Conservation (phyloP, 1,140 invertebrate genomes). For the Trichonephila inaurata region DNA sequence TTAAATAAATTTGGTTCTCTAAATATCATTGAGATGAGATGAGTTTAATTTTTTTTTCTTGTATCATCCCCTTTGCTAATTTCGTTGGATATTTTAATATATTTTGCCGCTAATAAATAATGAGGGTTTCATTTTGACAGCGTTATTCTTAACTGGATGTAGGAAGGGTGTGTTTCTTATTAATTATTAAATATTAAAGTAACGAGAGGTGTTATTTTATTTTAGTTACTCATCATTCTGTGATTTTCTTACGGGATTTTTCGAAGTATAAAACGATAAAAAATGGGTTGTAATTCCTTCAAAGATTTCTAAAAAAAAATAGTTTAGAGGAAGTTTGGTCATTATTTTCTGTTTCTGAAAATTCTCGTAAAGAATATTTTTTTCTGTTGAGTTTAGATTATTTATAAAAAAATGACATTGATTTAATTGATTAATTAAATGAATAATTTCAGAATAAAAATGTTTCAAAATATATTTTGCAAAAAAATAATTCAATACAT, state of each 20-base stretch:
- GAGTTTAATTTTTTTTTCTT: not conserved
- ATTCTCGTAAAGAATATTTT: too few relatives aligned
- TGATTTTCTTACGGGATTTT: not conserved
- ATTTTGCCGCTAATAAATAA: conserved; percentile 29
- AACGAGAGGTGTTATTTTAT: not conserved
- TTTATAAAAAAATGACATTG: too few relatives aligned
- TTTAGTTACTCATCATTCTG: not conserved
- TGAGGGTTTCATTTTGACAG: not conserved
- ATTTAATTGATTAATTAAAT: too few relatives aligned
- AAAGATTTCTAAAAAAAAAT: too few relatives aligned
- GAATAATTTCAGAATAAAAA: too few relatives aligned
- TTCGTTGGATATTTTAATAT: conserved; percentile 28
- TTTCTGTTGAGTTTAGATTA: too few relatives aligned
- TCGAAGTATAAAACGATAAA: not conserved
- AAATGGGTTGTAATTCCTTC: too few relatives aligned
- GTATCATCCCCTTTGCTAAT: not conserved
- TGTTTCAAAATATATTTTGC: too few relatives aligned
- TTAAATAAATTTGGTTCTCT: conserved; percentile 46
- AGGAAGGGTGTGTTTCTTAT: not conserved
- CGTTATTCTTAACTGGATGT: not conserved
- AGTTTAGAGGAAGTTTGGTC: not conserved
- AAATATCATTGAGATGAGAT: not conserved
- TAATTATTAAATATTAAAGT: not conserved
- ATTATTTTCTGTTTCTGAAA: too few relatives aligned
- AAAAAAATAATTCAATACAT: too few relatives aligned